Evolutionary conservation across 2,888 invertebrate genomes (phyloP).

Genomic region (Hydriomena furcata): DNA sequence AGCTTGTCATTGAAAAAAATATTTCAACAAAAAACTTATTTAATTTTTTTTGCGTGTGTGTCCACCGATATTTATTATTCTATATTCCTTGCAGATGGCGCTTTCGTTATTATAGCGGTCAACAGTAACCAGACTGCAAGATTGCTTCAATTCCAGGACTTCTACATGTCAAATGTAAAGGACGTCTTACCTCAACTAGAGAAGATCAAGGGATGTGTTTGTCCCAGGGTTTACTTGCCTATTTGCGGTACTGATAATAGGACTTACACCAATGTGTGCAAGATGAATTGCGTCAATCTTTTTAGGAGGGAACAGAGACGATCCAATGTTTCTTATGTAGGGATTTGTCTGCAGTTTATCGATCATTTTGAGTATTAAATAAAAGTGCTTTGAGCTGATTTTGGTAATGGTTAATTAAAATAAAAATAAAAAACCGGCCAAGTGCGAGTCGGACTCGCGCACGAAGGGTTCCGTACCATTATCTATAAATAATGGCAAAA

Average conservation of each 20-base stretch:
- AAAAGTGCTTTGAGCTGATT: too few species aligned
- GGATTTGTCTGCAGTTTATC: conserved; percentile 17
- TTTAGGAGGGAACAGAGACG: not conserved
- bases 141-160: conserved; percentile 16
- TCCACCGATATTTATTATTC: too few species aligned
- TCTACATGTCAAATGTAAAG: conserved; percentile 16
- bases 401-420: too few species aligned
- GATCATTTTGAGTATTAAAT: conserved; percentile 20
- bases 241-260: conserved; percentile 52
- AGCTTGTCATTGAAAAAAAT: too few species aligned
- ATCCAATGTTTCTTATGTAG: conserved; percentile 8
- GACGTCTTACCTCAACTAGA: conserved; percentile 34
- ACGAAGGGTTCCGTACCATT: too few species aligned
- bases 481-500: too few species aligned
- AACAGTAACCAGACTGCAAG: not conserved
- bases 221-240: conserved; percentile 58
- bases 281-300: conserved; percentile 37
- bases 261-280: conserved; percentile 44
- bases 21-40: too few species aligned
- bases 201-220: conserved; percentile 38
- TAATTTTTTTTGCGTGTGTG: too few species aligned
- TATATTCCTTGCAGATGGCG: not conserved
- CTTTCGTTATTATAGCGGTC: not conserved
- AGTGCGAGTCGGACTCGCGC: too few species aligned
- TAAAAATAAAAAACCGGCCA: too few species aligned